Percentiles rank a stretch among this genome's conserved stretches.
Evolutionary conservation across 2,113 vertebrate genomes (phyloP).

Genomic region (zebrafish (Danio rerio)): DNA sequence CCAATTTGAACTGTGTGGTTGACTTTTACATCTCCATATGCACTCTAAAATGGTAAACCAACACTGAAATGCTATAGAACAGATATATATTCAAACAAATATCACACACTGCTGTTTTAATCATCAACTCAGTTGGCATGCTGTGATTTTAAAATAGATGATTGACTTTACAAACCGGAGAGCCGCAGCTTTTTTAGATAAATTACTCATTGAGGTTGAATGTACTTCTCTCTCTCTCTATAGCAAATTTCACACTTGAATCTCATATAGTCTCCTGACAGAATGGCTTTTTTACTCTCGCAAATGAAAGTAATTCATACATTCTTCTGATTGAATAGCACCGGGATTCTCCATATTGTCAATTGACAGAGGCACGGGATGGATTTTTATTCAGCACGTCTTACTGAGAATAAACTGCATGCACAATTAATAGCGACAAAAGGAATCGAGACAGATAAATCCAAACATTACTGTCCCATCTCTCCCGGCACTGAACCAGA

Average conservation of each 20-base stretch:
- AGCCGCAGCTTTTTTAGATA: not conserved
- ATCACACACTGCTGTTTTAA: slow-evolving; percentile 12
- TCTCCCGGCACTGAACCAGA: slow-evolving; percentile 60
- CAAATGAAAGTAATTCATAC: slow-evolving; percentile 34
- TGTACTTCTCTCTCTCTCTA: not conserved
- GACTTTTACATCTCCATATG: not conserved
- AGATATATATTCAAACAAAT: slow-evolving; percentile 11
- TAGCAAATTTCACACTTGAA: slow-evolving; percentile 1
- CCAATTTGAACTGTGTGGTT: not conserved
- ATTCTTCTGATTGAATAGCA: slow-evolving; percentile 39
- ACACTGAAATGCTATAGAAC: slow-evolving; percentile 3
- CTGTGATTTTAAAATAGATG: slow-evolving; percentile 33
- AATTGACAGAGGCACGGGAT: slow-evolving; percentile 19
- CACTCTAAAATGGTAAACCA: slow-evolving; percentile 4
- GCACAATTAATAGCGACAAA: slow-evolving; percentile 55
- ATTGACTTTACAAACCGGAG: not conserved
- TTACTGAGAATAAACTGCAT: slow-evolving; percentile 68
- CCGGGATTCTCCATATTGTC: slow-evolving; percentile 1
- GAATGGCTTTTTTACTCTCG: slow-evolving; percentile 8
- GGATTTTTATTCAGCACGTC: slow-evolving; percentile 28
- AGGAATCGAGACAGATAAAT: slow-evolving; percentile 67
- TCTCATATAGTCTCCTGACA: slow-evolving; percentile 15
- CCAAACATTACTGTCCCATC: slow-evolving; percentile 60
- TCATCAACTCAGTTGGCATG: slow-evolving; percentile 16
- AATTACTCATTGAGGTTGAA: slow-evolving; percentile 2